Evolutionary conservation across 2,797 vertebrate species (phyloP), one percentile per base, ranked within the genome.

Genomic region (Harpagifer antarcticus): DNA sequence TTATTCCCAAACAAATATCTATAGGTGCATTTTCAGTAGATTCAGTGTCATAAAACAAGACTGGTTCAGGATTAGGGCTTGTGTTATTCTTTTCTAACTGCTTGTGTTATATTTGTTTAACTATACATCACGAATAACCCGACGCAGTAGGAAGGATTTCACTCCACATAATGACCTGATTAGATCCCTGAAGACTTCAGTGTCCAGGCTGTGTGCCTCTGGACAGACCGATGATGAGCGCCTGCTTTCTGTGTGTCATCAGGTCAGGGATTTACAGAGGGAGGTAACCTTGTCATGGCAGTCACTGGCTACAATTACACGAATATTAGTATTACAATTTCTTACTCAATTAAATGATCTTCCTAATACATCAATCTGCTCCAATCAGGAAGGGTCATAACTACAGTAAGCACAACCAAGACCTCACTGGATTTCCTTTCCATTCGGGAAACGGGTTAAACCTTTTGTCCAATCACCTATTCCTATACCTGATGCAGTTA

Each of bases 181-280:
- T 3, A 33, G 12, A 40, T 61, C 31, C 42, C 10, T 37, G 55
- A 54, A n/a, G n/a, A 57, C 17, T 43, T 43, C 13, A 9, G n/a
- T 16, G 12, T 45, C 11, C 5, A 19, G 23, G 5, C 37, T 50
- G 17, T 50, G n/a, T 64, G 31, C 19, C 17, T 50, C 42, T 45
- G 23, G 48, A n/a, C 58, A 62, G 48, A 11, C 52, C 13, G 52
- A 44, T 45, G 59, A 62, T 20, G 33, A 43, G 20, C 4, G 31
- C 33, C 23, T 20, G 59, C 20, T 48, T 11, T 60, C 12, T 43
- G 3, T 43, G 9, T 53, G 49, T 73, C 69, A 44, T 56, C 37
- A 65, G 37, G 31, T 60, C 54, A 54, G 68, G 69, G 56, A 33
- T 64, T 33, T 50, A 42, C 52, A 72, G 16, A 50, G 40, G 52